Conservation (phyloP, 2,888 invertebrate species). For the Leucophenga montana region DNA sequence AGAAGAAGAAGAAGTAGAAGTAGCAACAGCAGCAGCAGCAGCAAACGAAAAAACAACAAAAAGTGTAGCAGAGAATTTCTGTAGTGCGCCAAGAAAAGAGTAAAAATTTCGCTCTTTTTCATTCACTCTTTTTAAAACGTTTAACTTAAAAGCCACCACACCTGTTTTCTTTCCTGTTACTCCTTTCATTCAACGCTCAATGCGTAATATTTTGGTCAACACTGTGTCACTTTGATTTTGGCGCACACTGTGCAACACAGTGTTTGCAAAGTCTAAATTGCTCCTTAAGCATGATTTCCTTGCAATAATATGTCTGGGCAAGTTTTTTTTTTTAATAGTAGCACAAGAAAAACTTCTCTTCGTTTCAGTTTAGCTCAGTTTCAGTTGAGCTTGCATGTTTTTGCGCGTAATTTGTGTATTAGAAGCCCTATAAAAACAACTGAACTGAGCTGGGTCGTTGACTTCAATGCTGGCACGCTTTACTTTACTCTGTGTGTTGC, state of each 20-base stretch:
- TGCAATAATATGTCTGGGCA: neutral
- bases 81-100: constrained; percentile 12
- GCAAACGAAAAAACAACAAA: no score
- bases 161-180: constrained; percentile 50
- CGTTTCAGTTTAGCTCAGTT: neutral
- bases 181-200: neutral
- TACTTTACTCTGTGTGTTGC: no score
- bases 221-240: constrained; percentile 40
- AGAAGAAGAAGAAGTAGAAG: no score
- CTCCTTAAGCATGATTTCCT: neutral
- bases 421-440: constrained; percentile 9
- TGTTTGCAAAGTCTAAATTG: constrained; percentile 35
- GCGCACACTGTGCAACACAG: constrained; percentile 56
- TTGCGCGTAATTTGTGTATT: neutral
- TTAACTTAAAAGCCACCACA: constrained; percentile 46
- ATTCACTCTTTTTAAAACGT: neutral
- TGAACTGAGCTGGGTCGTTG: constrained; percentile 3
- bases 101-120: neutral
- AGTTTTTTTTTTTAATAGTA: neutral
- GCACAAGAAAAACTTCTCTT: neutral
- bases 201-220: constrained; percentile 37
- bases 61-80: no score
- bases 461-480: neutral
- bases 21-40: no score
- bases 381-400: neutral